Percentiles rank a stretch among this genome's conserved stretches.
phyloP scores from a whole-genome alignment of 2,113 vertebrate species.

The Chionis minor region DNA sequence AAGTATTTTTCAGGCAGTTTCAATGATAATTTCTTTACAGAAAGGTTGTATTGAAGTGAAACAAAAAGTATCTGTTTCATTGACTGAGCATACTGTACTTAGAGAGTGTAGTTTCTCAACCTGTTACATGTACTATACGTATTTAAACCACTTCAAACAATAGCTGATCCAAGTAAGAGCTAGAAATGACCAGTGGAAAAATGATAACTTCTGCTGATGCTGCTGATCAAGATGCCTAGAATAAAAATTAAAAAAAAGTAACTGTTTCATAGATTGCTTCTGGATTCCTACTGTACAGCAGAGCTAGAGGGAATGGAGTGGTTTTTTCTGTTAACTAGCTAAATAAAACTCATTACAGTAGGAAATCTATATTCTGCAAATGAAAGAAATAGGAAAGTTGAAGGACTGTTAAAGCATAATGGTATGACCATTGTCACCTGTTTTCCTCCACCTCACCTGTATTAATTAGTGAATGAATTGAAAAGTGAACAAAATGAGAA shows the following conservation, averaged over 20 bases:
- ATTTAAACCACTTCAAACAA: neutral
- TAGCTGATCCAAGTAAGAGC: neutral
- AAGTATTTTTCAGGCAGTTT: neutral
- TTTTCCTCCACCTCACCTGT: neutral
- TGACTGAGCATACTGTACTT: neutral
- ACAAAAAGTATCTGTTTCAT: neutral
- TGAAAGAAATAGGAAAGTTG: neutral
- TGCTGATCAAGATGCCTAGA: neutral
- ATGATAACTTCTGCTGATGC: neutral
- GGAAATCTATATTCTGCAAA: neutral
- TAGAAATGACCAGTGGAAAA: neutral
- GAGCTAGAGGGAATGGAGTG: neutral
- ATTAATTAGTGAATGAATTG: neutral
- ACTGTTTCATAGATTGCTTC: neutral
- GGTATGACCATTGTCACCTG: neutral
- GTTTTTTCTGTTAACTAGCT: neutral
- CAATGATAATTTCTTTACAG: neutral
- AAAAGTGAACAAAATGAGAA: neutral
- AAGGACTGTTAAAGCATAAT: neutral
- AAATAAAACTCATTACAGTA: neutral
- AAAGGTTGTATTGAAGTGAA: neutral
- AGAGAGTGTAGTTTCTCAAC: neutral
- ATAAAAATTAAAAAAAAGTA: neutral
- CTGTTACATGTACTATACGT: neutral
- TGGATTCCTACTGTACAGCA: neutral